A percentile compares a stretch with the other conserved stretches of the same genome.
These are phyloP conservation scores for Ellobius talpinus DNA, from an alignment of 2,113 vertebrate species.

Conservation along the genomic window DNA sequence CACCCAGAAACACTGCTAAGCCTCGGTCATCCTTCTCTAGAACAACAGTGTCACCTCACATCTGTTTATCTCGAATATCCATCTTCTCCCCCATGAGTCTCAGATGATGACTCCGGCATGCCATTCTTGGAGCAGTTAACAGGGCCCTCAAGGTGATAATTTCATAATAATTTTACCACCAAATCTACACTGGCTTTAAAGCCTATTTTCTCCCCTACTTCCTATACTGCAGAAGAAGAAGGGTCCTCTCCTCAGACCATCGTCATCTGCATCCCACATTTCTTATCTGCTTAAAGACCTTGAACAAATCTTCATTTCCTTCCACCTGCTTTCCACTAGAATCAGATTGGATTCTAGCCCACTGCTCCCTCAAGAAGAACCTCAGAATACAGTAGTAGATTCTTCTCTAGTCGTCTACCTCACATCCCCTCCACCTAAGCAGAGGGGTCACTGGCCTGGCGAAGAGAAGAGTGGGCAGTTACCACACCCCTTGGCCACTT, in stretches of 20 bases:
- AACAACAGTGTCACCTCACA: not conserved
- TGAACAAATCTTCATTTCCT: not conserved
- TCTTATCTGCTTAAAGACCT: not conserved
- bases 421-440: too few relatives aligned
- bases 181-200: not conserved
- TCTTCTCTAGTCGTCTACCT: not conserved
- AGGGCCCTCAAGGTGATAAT: not conserved
- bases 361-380: not conserved
- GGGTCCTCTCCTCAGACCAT: not conserved
- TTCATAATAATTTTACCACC: not conserved
- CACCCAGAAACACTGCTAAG: not conserved
- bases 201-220: not conserved
- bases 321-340: not conserved
- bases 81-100: not conserved
- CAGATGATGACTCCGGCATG: not conserved
- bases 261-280: not conserved
- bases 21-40: not conserved
- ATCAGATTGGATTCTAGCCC: not conserved
- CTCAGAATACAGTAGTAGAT: too few relatives aligned
- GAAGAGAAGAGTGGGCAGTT: not conserved
- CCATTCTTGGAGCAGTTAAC: not conserved
- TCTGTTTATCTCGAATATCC: not conserved
- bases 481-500: constrained; percentile 33
- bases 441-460: not conserved
- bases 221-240: not conserved